Percentiles rank a stretch among this genome's conserved stretches.
Evolutionary conservation across 64 coral and sea anemone genomes (phyloP).

Genomic region (Montipora cactus): DNA sequence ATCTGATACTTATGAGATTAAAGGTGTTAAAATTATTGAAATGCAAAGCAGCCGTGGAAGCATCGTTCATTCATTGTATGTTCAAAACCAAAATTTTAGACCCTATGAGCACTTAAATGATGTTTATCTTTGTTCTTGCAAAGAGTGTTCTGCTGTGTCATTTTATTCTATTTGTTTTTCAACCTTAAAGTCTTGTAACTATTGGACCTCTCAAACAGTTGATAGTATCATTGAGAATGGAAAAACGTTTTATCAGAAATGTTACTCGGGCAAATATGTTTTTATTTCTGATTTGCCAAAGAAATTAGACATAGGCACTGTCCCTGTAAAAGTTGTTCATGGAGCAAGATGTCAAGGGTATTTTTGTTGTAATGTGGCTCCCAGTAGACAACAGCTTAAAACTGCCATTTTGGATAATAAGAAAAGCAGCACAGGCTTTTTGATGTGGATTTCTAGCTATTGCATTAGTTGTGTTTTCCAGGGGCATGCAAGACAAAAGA

Average conservation of each 20-base stretch:
- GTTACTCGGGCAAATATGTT: constrained; percentile 8
- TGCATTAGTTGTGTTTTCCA: constrained; percentile 20
- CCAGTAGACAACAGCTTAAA: too few species aligned
- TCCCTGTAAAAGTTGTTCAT: constrained; percentile 18
- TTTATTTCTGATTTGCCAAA: constrained; percentile 15
- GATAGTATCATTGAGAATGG: constrained; percentile 12
- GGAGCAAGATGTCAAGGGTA: constrained; percentile 13
- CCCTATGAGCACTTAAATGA: too few species aligned
- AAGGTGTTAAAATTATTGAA: too few species aligned
- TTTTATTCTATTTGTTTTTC: too few species aligned
- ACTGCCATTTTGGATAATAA: background rate
- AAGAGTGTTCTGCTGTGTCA: too few species aligned
- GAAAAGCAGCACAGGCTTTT: too few species aligned
- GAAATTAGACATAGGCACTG: constrained; percentile 30
- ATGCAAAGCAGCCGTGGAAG: too few species aligned
- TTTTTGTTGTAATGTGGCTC: background rate
- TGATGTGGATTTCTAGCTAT: constrained; percentile 32
- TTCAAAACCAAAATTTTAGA: too few species aligned
- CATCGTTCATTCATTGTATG: too few species aligned
- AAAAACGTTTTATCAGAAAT: constrained; percentile 46
- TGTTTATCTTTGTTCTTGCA: too few species aligned
- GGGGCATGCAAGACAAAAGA: too few species aligned
- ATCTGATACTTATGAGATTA: too few species aligned
- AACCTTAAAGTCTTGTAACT: constrained; percentile 11
- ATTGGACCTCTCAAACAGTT: constrained; percentile 24